phyloP scores from a whole-genome alignment of 2,888 invertebrate genomes.

The Nemotelus pantherinus region DNA sequence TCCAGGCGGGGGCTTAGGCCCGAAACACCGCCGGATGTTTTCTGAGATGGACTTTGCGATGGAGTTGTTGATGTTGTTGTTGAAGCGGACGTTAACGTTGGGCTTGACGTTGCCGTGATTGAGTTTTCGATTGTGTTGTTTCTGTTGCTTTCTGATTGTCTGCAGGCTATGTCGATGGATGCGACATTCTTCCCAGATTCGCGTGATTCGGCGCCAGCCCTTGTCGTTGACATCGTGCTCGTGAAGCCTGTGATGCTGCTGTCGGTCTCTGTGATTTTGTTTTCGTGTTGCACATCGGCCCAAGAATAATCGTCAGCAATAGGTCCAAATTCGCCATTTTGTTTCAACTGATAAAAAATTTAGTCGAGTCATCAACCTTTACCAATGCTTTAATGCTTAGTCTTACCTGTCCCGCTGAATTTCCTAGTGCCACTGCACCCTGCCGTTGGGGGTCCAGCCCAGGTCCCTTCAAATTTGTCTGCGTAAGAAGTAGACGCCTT shows the following conservation, averaged over 20 bases:
- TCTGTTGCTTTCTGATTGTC: constrained; percentile 52
- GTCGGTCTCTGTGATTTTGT: constrained; percentile 3
- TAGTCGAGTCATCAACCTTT: background rate
- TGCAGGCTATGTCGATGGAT: constrained; percentile 31
- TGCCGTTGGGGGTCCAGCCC: background rate
- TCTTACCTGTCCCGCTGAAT: constrained; percentile 28
- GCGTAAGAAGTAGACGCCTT: constrained; percentile 61
- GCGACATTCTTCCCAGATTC: constrained; percentile 37
- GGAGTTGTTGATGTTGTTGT: constrained; percentile 58
- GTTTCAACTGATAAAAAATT: constrained; percentile 47
- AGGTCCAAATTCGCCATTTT: constrained; percentile 61
- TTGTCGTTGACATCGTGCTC: constrained; percentile 47
- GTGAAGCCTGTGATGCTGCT: constrained; percentile 36
- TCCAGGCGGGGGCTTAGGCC: constrained; percentile 73
- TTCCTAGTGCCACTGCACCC: background rate
- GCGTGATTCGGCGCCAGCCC: constrained; percentile 34
- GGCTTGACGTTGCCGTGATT: constrained; percentile 58
- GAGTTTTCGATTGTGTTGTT: constrained; percentile 50
- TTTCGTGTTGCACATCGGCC: constrained; percentile 57
- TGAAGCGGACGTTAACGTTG: constrained; percentile 59
- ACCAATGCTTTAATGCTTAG: background rate
- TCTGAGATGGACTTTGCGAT: constrained; percentile 45
- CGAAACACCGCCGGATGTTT: constrained; percentile 58
- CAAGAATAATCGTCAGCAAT: constrained; percentile 67
- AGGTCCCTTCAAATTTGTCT: constrained; percentile 41